Conservation (phyloP, 2,797 vertebrate genomes). For the Leucoraja ocellata region DNA sequence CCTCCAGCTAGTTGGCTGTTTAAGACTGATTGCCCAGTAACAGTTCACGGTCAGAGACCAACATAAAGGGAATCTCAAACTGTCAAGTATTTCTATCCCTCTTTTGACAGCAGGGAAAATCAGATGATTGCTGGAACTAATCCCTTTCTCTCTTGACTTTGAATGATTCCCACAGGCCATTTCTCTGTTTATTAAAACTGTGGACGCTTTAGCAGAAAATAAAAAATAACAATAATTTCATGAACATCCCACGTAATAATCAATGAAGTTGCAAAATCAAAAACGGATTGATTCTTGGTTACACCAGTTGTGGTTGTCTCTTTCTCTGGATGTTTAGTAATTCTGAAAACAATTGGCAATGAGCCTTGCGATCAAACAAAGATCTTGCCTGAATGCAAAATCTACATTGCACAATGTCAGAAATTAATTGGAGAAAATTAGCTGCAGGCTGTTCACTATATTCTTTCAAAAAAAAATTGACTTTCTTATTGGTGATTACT, state of each 20-base stretch:
- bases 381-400: constrained; percentile 46
- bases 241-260: background rate
- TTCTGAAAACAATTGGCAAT: constrained; percentile 39
- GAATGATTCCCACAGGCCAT: constrained; percentile 43
- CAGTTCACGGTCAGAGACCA: constrained; percentile 51
- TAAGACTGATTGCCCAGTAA: constrained; percentile 47
- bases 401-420: constrained; percentile 44
- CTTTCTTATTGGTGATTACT: constrained; percentile 45
- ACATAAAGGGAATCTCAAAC: constrained; percentile 48
- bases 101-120: constrained; percentile 45
- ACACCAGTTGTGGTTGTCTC: background rate
- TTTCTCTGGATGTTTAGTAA: background rate
- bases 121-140: constrained; percentile 40
- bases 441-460: constrained; percentile 41
- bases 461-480: constrained; percentile 43
- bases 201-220: constrained; percentile 49
- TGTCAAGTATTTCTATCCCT: constrained; percentile 46
- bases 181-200: constrained; percentile 47
- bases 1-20: constrained; percentile 44
- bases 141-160: constrained; percentile 56
- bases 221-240: background rate
- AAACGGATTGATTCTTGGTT: background rate
- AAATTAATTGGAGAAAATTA: constrained; percentile 46
- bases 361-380: background rate
- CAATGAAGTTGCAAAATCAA: constrained; percentile 8